These are phyloP conservation scores for Wiebesia pumilae DNA, from an alignment of 1,140 invertebrate genomes.

Conservation along the genomic window DNA sequence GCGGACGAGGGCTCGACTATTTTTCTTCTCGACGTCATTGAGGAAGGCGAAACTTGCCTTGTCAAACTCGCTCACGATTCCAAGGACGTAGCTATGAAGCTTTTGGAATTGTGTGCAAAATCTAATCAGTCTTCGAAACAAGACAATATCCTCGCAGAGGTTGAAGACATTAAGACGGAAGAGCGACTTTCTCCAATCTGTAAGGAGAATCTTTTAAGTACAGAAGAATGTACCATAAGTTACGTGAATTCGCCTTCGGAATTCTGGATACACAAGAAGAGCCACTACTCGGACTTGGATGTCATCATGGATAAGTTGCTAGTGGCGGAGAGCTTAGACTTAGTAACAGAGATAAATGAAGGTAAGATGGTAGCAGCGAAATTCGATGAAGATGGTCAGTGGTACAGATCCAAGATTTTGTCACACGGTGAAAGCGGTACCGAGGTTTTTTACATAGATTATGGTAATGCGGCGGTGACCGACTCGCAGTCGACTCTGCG, in stretches of 20 bases:
- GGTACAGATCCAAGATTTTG: slow-evolving; percentile 82
- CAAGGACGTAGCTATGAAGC: slow-evolving; percentile 77
- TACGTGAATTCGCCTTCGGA: slow-evolving; percentile 81
- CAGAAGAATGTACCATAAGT: slow-evolving; percentile 75
- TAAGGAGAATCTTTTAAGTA: slow-evolving; percentile 70
- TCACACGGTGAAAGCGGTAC: slow-evolving; percentile 77
- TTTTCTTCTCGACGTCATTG: slow-evolving; percentile 69
- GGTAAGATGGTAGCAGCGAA: slow-evolving; percentile 81
- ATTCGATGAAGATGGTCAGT: slow-evolving; percentile 81
- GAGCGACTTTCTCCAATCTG: slow-evolving; percentile 66
- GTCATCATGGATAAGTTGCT: slow-evolving; percentile 77
- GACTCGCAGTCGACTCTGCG: slow-evolving; percentile 72
- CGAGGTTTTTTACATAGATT: slow-evolving; percentile 84
- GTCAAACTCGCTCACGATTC: slow-evolving; percentile 80
- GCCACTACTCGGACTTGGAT: slow-evolving; percentile 78
- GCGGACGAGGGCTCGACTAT: slow-evolving; percentile 67
- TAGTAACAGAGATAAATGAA: slow-evolving; percentile 73
- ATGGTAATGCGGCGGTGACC: slow-evolving; percentile 81
- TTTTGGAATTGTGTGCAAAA: slow-evolving; percentile 65
- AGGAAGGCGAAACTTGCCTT: slow-evolving; percentile 79
- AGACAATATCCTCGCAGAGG: slow-evolving; percentile 63
- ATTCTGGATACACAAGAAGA: slow-evolving; percentile 83
- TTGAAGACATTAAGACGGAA: slow-evolving; percentile 46
- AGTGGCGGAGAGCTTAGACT: slow-evolving; percentile 75
- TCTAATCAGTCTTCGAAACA: not conserved